Evolutionary conservation across 2,113 vertebrate species (phyloP), one percentile per base, ranked within the genome.

Genomic region (Scomber colias): DNA sequence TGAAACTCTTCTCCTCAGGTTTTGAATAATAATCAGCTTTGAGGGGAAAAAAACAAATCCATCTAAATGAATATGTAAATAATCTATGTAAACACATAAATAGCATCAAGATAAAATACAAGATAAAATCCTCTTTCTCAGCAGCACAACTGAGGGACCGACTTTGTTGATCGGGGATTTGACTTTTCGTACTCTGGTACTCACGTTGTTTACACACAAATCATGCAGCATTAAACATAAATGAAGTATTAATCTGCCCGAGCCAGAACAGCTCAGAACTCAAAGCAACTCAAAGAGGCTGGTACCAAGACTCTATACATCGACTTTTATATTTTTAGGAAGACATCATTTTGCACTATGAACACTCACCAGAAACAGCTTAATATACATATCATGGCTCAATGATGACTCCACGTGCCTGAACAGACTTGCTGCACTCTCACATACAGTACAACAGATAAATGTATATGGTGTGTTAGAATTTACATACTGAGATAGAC

Each of bases 151-250:
- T 11, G 56, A 77, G 66, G 27, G 61, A 63, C 59, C 35, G 35
- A 40, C 35, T 66, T 66, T 61, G 69, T 51, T 68, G 60, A 78
- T 73, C 19, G 5, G 45, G 62, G 75, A 84, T 71, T 86, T 79
- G 10, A 30, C 27, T 71, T 77, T 48, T 63, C 69, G 44, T 66
- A 53, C 61, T 82, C 60, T 74, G 71, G 53, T 51, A 21, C 60
- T 62, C 3, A 0, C 21, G 50, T 80, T 71, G 66, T 90, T 85
- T 77, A 79, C n/a, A 57, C 59, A 77, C 49, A 81, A 84, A 87
- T 81, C 90, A 87, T 89, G 86, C 87, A 87, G 75, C 73, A 76
- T 81, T 78, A 77, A 66, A 85, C 82, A 85, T 74, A 49, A 84
- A 75, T 82, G 80, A 79, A 73, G 40, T 35, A 40, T 55, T 31